Percentiles rank a stretch among this genome's conserved stretches.
Evolutionary conservation across 2,888 invertebrate species (phyloP).

Genomic region (Hirtodrosophila trivittata): DNA sequence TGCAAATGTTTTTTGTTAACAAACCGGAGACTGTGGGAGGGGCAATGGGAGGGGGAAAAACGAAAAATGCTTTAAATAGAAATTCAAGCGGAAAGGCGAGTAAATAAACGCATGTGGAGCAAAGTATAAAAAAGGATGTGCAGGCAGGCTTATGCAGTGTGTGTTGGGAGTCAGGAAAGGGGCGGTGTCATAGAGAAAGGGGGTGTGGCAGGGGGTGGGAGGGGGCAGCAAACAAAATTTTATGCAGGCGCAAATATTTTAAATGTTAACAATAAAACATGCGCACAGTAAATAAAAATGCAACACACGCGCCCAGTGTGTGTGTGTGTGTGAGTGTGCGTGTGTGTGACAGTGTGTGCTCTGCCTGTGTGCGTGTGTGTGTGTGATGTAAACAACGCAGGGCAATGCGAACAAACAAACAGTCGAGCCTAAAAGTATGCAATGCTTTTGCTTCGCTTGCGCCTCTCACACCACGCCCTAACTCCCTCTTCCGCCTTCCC

Average conservation of each 20-base stretch:
- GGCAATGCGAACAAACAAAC: slow-evolving; percentile 28
- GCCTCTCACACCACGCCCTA: slow-evolving; percentile 4
- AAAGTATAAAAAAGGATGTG: slow-evolving; percentile 8
- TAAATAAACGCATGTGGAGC: slow-evolving; percentile 57
- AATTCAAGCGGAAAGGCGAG: slow-evolving; percentile 39
- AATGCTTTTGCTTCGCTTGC: slow-evolving; percentile 47
- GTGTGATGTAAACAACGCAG: slow-evolving; percentile 47
- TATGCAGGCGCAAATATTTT: slow-evolving; percentile 78
- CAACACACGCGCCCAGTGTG: slow-evolving; percentile 14
- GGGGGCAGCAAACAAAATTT: slow-evolving; percentile 46
- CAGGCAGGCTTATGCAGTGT: slow-evolving; percentile 1
- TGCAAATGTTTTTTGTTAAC: no score
- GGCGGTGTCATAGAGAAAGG: neutral
- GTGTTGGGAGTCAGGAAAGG: neutral
- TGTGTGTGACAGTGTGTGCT: neutral
- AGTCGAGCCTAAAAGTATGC: slow-evolving; percentile 72
- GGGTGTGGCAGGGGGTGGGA: slow-evolving; percentile 9
- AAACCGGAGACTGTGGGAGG: neutral
- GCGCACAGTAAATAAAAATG: slow-evolving; percentile 71
- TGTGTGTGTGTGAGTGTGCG: slow-evolving; percentile 1
- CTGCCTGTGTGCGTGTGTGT: slow-evolving; percentile 28
- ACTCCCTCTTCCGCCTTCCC: slow-evolving; percentile 1
- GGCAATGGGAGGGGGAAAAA: neutral
- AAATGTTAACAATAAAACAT: slow-evolving; percentile 80
- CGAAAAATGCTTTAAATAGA: no score